These are phyloP conservation scores for Heliconius aoede DNA, from an alignment of 2,888 invertebrate genomes.

Conservation along the genomic window DNA sequence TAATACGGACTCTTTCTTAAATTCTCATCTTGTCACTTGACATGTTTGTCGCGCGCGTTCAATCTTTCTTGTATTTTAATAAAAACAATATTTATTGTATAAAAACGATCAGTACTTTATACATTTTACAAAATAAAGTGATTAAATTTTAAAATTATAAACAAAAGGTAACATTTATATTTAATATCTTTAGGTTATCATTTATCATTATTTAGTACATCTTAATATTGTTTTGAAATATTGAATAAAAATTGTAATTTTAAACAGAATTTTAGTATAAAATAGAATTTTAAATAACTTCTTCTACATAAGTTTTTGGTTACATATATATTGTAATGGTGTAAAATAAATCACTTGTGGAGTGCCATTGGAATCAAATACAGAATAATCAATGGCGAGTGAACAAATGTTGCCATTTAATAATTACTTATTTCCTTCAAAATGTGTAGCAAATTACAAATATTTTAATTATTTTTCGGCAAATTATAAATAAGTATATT, in stretches of 20 bases:
- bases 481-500: background rate
- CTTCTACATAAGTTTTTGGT: background rate
- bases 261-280: background rate
- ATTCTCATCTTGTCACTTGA: background rate
- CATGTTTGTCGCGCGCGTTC: background rate
- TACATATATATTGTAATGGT: background rate
- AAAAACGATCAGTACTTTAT: background rate
- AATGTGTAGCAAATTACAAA: background rate
- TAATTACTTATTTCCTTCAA: background rate
- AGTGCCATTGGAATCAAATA: background rate
- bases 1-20: background rate
- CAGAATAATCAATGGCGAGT: background rate
- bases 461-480: background rate
- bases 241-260: background rate
- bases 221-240: background rate
- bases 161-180: background rate
- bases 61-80: background rate
- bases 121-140: background rate
- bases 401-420: background rate
- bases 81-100: background rate
- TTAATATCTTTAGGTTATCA: conserved; percentile 5
- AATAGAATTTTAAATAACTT: background rate
- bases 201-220: background rate
- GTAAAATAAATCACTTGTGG: background rate
- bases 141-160: background rate